Evolutionary conservation across 2,113 vertebrate species (phyloP), one percentile per base, ranked within the genome.

Genomic region (Vulpes vulpes): DNA sequence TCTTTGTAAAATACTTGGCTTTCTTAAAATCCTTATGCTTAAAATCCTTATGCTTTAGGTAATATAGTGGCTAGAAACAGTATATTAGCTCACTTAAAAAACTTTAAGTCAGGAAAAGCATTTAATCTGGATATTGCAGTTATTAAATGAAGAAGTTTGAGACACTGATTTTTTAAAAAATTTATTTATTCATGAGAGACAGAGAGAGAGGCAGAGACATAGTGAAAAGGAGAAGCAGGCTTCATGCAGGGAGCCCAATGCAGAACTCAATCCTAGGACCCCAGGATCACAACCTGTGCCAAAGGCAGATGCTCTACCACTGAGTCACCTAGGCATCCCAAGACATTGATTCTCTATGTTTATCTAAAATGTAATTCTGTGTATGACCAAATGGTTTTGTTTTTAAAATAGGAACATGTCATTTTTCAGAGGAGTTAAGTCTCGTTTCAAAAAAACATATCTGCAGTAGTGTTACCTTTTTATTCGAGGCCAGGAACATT

Each of bases 1-100:
- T 94, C 89, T 91, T 93, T 64, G 14, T 67, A 79, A 93, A 92
- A 59, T 20, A 91, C 65, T 83, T 91, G 22, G 7, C 55, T 96
- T 94, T 96, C 62, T 78, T 57, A 87, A 92, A 43, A 43, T 43
- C 43, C 43, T 43, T 43, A 43, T 95, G 96, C 60, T 80, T 60
- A 91, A 93, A 81, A 57, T 82, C 4, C 10, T 90, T 71, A 43
- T 2, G 69, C 38, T 88, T 88, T 95, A 71, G 27, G 1, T 53
- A 84, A 87, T 49, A 32, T 25, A 74, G 3, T 27, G 65, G n/a
- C 7, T 7, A 91, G 15, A 74, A 91, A 64, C 25, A 74, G 9
- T 53, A 65, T 49, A n/a, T 91, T 79, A 84, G 43, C 14, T 59
- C 38, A 84, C 22, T 80, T 71, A 91, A 65, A 27, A 73, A 62